Evolutionary conservation across 2,113 vertebrate genomes (phyloP).

Genomic region (Cynopterus brachyotis): DNA sequence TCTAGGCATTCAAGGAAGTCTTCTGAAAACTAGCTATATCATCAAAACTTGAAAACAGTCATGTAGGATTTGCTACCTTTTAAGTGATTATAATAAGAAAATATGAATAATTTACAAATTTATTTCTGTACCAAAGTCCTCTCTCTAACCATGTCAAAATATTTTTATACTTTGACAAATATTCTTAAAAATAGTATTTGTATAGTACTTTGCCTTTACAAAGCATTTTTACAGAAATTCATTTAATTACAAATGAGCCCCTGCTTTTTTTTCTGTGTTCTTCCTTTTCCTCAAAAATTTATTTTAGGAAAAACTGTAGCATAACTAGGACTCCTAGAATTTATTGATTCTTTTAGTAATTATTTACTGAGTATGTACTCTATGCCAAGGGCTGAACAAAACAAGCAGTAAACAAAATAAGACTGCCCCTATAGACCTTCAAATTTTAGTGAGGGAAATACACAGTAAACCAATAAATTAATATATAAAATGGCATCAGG

Average conservation of each 20-base stretch:
- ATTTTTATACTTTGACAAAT: conserved; percentile 37
- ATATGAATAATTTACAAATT: conserved; percentile 34
- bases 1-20: conserved; percentile 62
- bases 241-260: conserved; percentile 42
- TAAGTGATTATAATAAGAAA: conserved; percentile 45
- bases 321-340: background rate
- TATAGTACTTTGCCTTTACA: background rate
- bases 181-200: conserved; percentile 16
- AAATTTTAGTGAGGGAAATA: background rate
- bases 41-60: conserved; percentile 61
- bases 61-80: conserved; percentile 56
- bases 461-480: background rate
- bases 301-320: background rate
- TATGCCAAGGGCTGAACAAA: background rate
- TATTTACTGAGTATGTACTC: background rate
- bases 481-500: background rate
- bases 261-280: background rate
- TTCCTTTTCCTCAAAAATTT: background rate
- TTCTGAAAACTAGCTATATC: conserved; percentile 60
- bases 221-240: background rate
- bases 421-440: background rate
- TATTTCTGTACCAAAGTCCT: conserved; percentile 22
- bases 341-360: background rate
- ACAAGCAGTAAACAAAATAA: background rate
- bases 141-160: conserved; percentile 46